phyloP scores from a whole-genome alignment of 2,888 invertebrate genomes.

The Hypselothyrea guttata region DNA sequence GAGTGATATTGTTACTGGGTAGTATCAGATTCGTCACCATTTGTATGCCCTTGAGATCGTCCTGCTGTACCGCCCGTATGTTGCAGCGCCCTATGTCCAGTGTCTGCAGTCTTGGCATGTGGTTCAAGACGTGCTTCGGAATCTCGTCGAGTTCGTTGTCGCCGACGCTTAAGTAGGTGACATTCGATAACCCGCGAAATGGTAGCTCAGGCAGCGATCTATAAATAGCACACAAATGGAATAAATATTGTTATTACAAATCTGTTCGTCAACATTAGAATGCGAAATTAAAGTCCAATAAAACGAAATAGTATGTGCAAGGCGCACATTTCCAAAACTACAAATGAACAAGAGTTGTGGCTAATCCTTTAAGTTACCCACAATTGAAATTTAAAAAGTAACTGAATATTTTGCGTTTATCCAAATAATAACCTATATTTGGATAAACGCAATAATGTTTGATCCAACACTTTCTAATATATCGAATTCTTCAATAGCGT shows the following conservation, averaged over 20 bases:
- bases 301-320: no score
- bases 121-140: constrained; percentile 89
- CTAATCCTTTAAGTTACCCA: no score
- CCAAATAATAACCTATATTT: no score
- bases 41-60: constrained; percentile 89
- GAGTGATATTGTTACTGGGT: constrained; percentile 89
- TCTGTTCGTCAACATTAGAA: constrained; percentile 36
- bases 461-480: no score
- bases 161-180: constrained; percentile 90
- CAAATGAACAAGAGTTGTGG: no score
- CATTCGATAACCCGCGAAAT: constrained; percentile 88
- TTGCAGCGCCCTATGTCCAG: constrained; percentile 92
- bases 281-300: not conserved
- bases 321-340: no score
- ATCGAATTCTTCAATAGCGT: no score
- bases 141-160: constrained; percentile 90
- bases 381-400: no score
- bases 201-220: constrained; percentile 89
- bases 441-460: no score
- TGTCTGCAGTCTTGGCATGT: constrained; percentile 89
- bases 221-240: constrained; percentile 69
- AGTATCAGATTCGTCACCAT: constrained; percentile 88
- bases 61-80: constrained; percentile 88
- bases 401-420: no score
- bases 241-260: constrained; percentile 31